phyloP scores from a whole-genome alignment of 2,797 vertebrate genomes.

The Argyrosomus regius region DNA sequence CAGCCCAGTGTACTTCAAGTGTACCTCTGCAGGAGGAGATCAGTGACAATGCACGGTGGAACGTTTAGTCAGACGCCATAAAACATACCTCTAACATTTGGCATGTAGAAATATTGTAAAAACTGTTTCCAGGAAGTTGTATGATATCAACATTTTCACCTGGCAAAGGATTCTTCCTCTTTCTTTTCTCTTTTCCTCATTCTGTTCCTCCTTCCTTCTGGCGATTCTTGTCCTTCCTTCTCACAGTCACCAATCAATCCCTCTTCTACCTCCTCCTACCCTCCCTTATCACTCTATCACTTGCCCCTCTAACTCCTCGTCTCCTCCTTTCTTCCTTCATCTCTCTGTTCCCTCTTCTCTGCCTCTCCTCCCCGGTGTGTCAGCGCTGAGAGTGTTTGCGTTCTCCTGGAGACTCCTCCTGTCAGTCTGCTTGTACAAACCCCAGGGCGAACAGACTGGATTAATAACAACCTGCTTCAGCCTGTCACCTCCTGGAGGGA shows the following conservation, averaged over 20 bases:
- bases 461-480: slow-evolving; percentile 56
- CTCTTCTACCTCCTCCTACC: background rate
- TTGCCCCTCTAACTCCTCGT: background rate
- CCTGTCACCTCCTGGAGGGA: slow-evolving; percentile 39
- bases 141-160: background rate
- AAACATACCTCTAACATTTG: too few relatives aligned
- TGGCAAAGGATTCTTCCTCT: background rate
- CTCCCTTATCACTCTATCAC: background rate
- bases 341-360: background rate
- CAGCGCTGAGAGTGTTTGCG: slow-evolving; percentile 20
- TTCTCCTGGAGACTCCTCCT: slow-evolving; percentile 36
- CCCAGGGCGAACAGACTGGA: slow-evolving; percentile 21
- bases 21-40: too few relatives aligned
- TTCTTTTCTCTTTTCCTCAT: background rate
- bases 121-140: too few relatives aligned
- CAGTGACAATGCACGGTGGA: too few relatives aligned
- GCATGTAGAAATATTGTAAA: too few relatives aligned
- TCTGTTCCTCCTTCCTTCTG: background rate
- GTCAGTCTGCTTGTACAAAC: slow-evolving; percentile 42
- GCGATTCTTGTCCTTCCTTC: background rate
- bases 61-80: too few relatives aligned
- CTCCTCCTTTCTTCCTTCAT: background rate
- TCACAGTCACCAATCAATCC: background rate
- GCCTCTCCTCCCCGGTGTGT: slow-evolving; percentile 1
- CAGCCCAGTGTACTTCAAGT: too few relatives aligned